These are phyloP conservation scores for Tenthredo amoena DNA, from an alignment of 2,888 invertebrate genomes.

Conservation along the genomic window DNA sequence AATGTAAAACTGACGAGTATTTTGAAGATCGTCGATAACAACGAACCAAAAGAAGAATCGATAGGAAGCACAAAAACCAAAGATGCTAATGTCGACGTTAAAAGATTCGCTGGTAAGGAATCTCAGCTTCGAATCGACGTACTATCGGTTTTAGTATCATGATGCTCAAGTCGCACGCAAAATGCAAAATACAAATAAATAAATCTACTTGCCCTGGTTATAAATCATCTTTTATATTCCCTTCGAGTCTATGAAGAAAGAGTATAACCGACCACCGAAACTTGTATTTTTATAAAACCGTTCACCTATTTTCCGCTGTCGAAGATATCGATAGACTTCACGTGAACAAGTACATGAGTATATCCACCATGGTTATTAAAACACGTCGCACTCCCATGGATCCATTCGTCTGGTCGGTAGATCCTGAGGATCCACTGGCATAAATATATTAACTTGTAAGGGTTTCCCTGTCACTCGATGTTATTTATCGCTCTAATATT, in stretches of 20 bases:
- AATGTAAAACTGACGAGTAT: not conserved
- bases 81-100: not conserved
- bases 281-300: not conserved
- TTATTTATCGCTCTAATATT: conserved; percentile 38
- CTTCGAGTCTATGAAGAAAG: not conserved
- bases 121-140: not conserved
- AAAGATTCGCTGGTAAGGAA: not conserved
- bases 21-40: not conserved
- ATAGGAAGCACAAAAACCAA: not conserved
- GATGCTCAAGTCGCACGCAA: not conserved
- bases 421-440: conserved; percentile 26
- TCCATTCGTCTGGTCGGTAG: not conserved
- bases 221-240: conserved; percentile 8
- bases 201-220: not conserved
- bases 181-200: conserved; percentile 14
- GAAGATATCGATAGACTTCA: not conserved
- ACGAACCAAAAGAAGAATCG: not conserved
- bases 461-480: conserved; percentile 44
- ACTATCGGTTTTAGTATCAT: not conserved
- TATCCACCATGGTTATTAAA: not conserved
- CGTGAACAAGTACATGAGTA: not conserved
- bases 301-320: not conserved
- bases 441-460: conserved; percentile 48
- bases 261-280: not conserved
- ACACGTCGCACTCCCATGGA: not conserved